These are phyloP conservation scores for Portunus trituberculatus DNA, from an alignment of 1,140 invertebrate genomes.

Conservation along the genomic window DNA sequence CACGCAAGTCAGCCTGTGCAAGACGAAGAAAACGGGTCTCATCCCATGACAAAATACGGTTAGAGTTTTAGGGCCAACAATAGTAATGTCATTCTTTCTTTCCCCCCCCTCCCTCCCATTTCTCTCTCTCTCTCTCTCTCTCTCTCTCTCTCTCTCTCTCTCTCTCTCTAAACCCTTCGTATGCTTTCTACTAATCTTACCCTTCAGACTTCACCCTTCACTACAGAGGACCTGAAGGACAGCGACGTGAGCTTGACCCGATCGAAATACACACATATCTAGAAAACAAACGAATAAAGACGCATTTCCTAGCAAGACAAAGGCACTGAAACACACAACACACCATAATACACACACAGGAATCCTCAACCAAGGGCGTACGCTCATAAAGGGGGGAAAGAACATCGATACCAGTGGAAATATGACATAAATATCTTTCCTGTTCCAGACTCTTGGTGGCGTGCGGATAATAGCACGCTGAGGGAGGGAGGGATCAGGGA, in stretches of 20 bases:
- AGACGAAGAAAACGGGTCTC: neutral
- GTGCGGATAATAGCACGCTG: neutral
- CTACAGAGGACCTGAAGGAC: neutral
- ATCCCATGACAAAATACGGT: neutral
- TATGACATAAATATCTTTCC: neutral
- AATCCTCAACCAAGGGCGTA: no score
- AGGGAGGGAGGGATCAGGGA: neutral
- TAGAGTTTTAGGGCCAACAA: neutral
- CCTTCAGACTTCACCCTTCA: neutral
- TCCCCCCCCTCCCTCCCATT: neutral
- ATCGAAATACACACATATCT: no score
- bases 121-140: neutral
- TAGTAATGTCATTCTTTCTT: neutral
- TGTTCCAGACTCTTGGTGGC: conserved; percentile 18
- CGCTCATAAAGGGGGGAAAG: neutral
- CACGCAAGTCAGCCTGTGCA: neutral
- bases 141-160: neutral
- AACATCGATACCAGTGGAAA: neutral
- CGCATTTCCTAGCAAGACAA: no score
- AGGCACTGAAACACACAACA: no score
- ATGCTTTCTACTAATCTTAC: neutral
- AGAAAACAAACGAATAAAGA: no score
- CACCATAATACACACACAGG: no score
- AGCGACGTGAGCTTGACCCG: no score
- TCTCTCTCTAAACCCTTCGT: neutral